phyloP scores from a whole-genome alignment of 2,113 vertebrate genomes.

The Boulengeromyrus knoepffleri region DNA sequence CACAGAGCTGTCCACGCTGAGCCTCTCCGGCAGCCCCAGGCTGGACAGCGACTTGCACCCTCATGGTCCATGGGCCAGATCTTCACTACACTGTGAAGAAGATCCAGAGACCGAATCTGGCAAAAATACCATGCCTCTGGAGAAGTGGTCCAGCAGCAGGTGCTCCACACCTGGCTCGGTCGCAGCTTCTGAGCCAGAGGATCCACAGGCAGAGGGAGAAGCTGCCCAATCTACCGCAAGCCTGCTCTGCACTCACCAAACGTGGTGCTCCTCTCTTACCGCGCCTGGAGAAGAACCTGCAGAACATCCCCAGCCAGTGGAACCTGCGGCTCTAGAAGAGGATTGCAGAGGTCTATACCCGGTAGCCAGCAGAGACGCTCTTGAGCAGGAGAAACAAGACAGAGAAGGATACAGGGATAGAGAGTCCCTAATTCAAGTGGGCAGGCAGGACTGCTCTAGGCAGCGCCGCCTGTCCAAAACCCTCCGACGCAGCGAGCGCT shows the following conservation, averaged over 20 bases:
- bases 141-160: slow-evolving; percentile 44
- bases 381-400: slow-evolving; percentile 39
- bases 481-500: slow-evolving; percentile 78
- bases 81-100: slow-evolving; percentile 26
- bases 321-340: slow-evolving; percentile 38
- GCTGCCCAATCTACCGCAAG: slow-evolving; percentile 11
- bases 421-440: not conserved
- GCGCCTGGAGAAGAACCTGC: slow-evolving; percentile 42
- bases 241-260: slow-evolving; percentile 21
- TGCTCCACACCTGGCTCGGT: slow-evolving; percentile 57
- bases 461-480: slow-evolving; percentile 68
- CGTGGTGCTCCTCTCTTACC: slow-evolving; percentile 50
- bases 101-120: slow-evolving; percentile 17
- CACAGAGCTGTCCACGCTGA: slow-evolving; percentile 55
- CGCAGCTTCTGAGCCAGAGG: slow-evolving; percentile 36
- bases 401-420: slow-evolving; percentile 29
- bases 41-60: slow-evolving; percentile 16
- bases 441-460: slow-evolving; percentile 46
- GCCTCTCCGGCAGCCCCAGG: slow-evolving; percentile 22
- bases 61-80: slow-evolving; percentile 39
- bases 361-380: slow-evolving; percentile 37
- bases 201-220: not conserved
- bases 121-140: not conserved
- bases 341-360: slow-evolving; percentile 10
- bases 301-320: slow-evolving; percentile 8